These are phyloP conservation scores for Clitarchus hookeri DNA, from an alignment of 2,888 invertebrate genomes.

Conservation along the genomic window DNA sequence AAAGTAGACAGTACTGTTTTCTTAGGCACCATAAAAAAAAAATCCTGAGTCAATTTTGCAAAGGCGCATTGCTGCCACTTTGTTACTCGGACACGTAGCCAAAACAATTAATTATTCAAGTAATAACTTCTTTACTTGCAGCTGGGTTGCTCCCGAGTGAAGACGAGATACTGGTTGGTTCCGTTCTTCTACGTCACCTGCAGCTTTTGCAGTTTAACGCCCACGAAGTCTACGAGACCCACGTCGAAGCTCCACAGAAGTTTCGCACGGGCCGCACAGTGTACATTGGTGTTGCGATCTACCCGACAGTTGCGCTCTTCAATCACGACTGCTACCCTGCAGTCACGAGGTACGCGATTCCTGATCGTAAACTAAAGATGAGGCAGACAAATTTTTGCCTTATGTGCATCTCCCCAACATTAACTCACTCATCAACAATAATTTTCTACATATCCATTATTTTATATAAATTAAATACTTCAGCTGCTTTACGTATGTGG, in stretches of 20 bases:
- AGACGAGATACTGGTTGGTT: conserved; percentile 64
- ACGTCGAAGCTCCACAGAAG: conserved; percentile 58
- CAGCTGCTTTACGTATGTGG: too few relatives aligned
- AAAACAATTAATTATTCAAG: too few relatives aligned
- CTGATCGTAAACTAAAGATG: too few relatives aligned
- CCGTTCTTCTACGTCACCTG: conserved; percentile 70
- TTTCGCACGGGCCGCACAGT: conserved; percentile 60
- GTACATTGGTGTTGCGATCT: conserved; percentile 73
- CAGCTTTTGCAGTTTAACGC: conserved; percentile 84
- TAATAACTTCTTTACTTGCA: not conserved
- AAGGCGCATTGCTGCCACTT: too few relatives aligned
- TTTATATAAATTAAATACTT: too few relatives aligned
- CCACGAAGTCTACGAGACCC: conserved; percentile 78
- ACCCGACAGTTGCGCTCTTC: conserved; percentile 76
- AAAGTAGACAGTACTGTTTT: too few relatives aligned
- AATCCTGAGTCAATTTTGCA: not conserved
- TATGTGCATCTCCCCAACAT: too few relatives aligned
- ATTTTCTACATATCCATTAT: too few relatives aligned
- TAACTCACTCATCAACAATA: too few relatives aligned
- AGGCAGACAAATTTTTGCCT: too few relatives aligned
- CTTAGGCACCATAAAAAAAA: not conserved
- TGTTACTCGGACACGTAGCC: too few relatives aligned
- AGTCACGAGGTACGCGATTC: conserved; percentile 65
- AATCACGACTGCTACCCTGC: conserved; percentile 85
- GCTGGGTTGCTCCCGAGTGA: conserved; percentile 55